phyloP scores from a whole-genome alignment of 2,797 vertebrate genomes.

The Octomys mimax region DNA sequence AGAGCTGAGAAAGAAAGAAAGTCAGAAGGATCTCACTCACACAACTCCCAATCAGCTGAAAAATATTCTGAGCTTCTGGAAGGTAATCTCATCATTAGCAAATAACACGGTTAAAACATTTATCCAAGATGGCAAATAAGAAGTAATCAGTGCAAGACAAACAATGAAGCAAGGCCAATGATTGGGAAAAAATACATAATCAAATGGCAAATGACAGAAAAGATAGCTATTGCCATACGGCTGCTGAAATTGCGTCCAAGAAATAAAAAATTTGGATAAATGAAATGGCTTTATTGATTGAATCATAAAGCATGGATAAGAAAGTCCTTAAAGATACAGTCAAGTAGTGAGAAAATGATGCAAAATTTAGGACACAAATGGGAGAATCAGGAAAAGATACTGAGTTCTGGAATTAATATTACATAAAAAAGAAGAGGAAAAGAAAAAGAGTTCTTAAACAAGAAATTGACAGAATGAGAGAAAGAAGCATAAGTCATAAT shows the following conservation, averaged over 20 bases:
- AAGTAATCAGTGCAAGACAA: neutral
- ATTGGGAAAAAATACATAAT: neutral
- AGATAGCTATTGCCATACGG: neutral
- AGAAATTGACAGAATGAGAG: neutral
- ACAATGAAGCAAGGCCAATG: neutral
- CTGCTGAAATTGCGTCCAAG: neutral
- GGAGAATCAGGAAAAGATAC: neutral
- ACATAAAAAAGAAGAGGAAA: neutral
- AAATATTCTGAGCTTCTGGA: neutral
- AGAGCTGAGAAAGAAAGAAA: neutral
- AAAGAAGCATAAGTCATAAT: neutral
- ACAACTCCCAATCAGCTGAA: neutral
- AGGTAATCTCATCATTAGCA: neutral
- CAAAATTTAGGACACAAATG: neutral
- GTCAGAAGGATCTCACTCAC: neutral
- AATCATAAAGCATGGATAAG: neutral
- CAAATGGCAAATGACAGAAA: neutral
- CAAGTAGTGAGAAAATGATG: neutral
- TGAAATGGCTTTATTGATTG: neutral
- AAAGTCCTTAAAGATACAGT: neutral
- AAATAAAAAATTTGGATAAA: neutral
- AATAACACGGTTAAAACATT: neutral
- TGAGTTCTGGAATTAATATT: neutral
- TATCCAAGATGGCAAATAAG: neutral
- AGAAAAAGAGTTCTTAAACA: neutral